Percentiles rank a stretch among this genome's conserved stretches.
Evolutionary conservation across 2,888 invertebrate genomes (phyloP).

Genomic region (Hyppa rectilinea): DNA sequence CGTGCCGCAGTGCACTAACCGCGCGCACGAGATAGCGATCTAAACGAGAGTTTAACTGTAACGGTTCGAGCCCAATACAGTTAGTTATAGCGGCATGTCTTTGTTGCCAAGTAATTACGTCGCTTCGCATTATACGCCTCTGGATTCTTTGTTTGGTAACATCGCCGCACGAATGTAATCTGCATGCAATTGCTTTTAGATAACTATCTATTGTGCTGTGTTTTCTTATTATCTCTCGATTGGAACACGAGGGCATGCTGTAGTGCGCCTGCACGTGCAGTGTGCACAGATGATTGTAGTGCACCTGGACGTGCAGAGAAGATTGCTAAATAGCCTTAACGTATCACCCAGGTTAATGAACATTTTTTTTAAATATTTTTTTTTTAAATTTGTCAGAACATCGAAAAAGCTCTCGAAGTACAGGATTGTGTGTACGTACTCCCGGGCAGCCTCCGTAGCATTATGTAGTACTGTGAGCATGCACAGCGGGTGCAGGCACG

Average conservation of each 20-base stretch:
- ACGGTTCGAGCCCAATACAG: slow-evolving; percentile 47
- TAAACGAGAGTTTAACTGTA: slow-evolving; percentile 65
- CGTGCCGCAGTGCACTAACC: slow-evolving; percentile 59
- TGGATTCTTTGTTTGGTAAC: slow-evolving; percentile 43
- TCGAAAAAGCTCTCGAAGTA: not conserved
- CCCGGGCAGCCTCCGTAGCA: too few relatives aligned
- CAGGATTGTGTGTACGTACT: not conserved
- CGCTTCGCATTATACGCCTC: slow-evolving; percentile 50
- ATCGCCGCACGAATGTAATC: slow-evolving; percentile 57
- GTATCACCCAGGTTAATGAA: not conserved
- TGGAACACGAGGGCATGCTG: slow-evolving; percentile 30
- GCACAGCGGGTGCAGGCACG: too few relatives aligned
- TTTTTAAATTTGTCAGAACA: not conserved
- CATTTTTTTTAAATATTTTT: not conserved
- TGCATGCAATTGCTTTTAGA: slow-evolving; percentile 55
- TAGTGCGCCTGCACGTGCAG: slow-evolving; percentile 37
- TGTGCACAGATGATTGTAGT: too few relatives aligned
- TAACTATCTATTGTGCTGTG: slow-evolving; percentile 42
- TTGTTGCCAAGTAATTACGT: slow-evolving; percentile 63
- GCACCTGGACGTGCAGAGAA: slow-evolving; percentile 30
- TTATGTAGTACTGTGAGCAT: not conserved
- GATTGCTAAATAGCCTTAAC: not conserved
- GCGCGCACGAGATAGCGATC: slow-evolving; percentile 59
- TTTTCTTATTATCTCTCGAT: slow-evolving; percentile 49
- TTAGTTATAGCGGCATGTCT: slow-evolving; percentile 56